These are phyloP conservation scores for Hemistola chrysoprasaria DNA, from an alignment of 2,888 invertebrate species.

Conservation along the genomic window DNA sequence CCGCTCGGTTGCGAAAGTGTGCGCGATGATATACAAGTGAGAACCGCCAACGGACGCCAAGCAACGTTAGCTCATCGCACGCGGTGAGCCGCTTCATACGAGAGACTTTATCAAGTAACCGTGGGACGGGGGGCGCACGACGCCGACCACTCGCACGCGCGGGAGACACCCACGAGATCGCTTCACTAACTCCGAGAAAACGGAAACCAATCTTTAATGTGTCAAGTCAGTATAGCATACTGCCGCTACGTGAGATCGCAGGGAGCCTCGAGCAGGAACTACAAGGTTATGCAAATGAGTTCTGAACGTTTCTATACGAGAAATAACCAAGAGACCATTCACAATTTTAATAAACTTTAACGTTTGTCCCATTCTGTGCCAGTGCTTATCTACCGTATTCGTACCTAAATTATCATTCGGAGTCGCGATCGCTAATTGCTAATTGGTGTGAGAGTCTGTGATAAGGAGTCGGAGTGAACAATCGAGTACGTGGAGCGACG, in stretches of 20 bases:
- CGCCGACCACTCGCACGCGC: conserved; percentile 77
- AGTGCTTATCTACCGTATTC: conserved; percentile 75
- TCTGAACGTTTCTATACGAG: conserved; percentile 82
- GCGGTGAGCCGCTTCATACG: conserved; percentile 75
- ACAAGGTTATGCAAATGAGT: conserved; percentile 83
- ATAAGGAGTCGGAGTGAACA: conserved; percentile 63
- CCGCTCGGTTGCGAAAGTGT: conserved; percentile 77
- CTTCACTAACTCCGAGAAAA: conserved; percentile 64
- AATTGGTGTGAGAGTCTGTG: conserved; percentile 75
- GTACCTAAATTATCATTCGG: conserved; percentile 68
- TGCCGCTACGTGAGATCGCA: conserved; percentile 81
- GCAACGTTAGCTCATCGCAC: conserved; percentile 74
- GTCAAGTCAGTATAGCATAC: conserved; percentile 80
- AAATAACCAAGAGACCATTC: conserved; percentile 82
- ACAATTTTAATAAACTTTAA: conserved; percentile 83
- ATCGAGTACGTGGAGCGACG: conserved; percentile 22
- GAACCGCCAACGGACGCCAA: conserved; percentile 68
- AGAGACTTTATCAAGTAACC: conserved; percentile 76
- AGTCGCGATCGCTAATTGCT: conserved; percentile 80
- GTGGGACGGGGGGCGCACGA: conserved; percentile 74
- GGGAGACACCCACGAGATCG: conserved; percentile 58
- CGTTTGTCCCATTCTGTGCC: conserved; percentile 63
- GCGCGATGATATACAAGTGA: conserved; percentile 82
- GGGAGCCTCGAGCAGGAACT: conserved; percentile 80
- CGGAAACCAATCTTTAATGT: conserved; percentile 81